A percentile compares a stretch with the other conserved stretches of the same genome.
phyloP scores from a whole-genome alignment of 1,140 invertebrate species.

The Drosophila paulistorum region DNA sequence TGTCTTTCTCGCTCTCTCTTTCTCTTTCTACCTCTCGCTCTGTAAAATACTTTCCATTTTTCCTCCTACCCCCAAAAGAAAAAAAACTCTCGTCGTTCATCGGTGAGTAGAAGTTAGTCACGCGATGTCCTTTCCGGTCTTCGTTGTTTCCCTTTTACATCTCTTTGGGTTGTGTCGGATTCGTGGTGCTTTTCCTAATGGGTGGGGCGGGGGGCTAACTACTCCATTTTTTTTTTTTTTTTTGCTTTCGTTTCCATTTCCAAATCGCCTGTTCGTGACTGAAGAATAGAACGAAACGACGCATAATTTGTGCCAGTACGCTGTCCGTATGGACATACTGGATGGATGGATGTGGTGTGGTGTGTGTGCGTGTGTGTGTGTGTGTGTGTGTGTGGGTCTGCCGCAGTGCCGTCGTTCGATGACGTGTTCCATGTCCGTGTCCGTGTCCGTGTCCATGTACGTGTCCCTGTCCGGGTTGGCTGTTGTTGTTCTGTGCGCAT shows the following conservation, averaged over 20 bases:
- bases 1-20: slow-evolving; percentile 42
- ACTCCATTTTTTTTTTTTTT: slow-evolving; percentile 54
- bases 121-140: slow-evolving; percentile 82
- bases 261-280: slow-evolving; percentile 77
- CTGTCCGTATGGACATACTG: slow-evolving; percentile 46
- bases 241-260: slow-evolving; percentile 29
- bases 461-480: slow-evolving; percentile 32
- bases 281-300: slow-evolving; percentile 58
- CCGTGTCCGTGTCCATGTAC: slow-evolving; percentile 16
- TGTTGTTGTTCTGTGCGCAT: slow-evolving; percentile 16
- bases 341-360: slow-evolving; percentile 5
- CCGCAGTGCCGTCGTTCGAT: slow-evolving; percentile 65
- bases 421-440: slow-evolving; percentile 61
- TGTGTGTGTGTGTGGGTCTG: slow-evolving; percentile 44
- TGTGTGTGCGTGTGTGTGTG: slow-evolving; percentile 42
- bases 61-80: slow-evolving; percentile 23
- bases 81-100: slow-evolving; percentile 8
- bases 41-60: slow-evolving; percentile 82
- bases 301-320: slow-evolving; percentile 77
- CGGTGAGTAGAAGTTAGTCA: slow-evolving; percentile 63
- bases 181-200: background rate
- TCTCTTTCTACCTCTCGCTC: slow-evolving; percentile 29
- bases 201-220: slow-evolving; percentile 7
- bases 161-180: slow-evolving; percentile 22
- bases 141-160: slow-evolving; percentile 74